Percentiles rank a stretch among this genome's conserved stretches.
phyloP scores from a whole-genome alignment of 2,113 vertebrate genomes.

The Motacilla tschutschensis region DNA sequence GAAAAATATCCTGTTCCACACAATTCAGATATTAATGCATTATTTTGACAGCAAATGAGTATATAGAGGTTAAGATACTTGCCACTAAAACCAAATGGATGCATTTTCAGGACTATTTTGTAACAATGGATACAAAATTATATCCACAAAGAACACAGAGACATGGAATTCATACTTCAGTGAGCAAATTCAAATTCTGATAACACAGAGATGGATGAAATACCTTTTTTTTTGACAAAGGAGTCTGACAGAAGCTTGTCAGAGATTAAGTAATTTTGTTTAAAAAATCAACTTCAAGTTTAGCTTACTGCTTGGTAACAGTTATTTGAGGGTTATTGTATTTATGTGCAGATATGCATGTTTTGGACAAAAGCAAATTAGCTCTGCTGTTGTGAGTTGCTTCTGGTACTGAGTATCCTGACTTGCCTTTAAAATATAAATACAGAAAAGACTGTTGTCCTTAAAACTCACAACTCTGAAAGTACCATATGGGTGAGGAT shows the following conservation, averaged over 20 bases:
- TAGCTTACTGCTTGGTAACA: not conserved
- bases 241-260: not conserved
- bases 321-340: not conserved
- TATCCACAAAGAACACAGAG: not conserved
- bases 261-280: not conserved
- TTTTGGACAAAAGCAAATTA: not conserved
- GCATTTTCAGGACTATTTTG: not conserved
- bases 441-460: not conserved
- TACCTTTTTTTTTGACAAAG: accelerated
- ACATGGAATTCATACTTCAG: not conserved
- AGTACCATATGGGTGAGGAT: not conserved
- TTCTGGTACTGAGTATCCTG: not conserved
- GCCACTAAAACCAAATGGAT: not conserved
- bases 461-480: not conserved
- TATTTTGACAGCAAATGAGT: conserved; percentile 1
- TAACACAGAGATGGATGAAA: not conserved
- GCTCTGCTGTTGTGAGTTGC: not conserved
- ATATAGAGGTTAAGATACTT: not conserved
- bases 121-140: not conserved
- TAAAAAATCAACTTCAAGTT: not conserved
- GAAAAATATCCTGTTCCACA: not conserved
- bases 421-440: not conserved
- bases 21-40: not conserved
- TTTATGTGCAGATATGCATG: not conserved
- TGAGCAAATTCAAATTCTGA: not conserved